A percentile compares a stretch with the other conserved stretches of the same genome.
phyloP scores from a whole-genome alignment of 2,113 vertebrate species.

The Corythaeola cristata region DNA sequence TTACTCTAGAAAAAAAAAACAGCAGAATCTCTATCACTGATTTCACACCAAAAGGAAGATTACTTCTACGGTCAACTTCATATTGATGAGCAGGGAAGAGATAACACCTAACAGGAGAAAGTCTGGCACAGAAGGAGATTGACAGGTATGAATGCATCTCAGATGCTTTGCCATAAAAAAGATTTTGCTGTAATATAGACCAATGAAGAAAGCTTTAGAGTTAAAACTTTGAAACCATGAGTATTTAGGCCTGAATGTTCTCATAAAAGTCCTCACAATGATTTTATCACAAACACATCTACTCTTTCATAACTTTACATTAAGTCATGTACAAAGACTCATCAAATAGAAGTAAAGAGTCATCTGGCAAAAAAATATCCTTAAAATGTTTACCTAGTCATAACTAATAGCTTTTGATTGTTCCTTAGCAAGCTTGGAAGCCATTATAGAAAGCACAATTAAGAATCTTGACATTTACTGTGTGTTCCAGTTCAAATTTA shows the following conservation, averaged over 20 bases:
- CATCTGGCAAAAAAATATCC: slow-evolving; percentile 59
- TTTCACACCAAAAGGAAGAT: background rate
- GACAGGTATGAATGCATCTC: background rate
- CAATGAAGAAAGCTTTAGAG: background rate
- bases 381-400: slow-evolving; percentile 79
- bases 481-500: slow-evolving; percentile 73
- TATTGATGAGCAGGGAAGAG: background rate
- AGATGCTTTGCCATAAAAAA: background rate
- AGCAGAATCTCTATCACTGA: background rate
- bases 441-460: slow-evolving; percentile 75
- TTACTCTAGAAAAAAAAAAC: background rate
- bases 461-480: slow-evolving; percentile 81
- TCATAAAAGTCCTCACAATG: background rate
- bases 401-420: slow-evolving; percentile 80
- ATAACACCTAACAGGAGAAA: background rate
- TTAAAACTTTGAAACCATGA: background rate
- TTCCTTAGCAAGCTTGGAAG: slow-evolving; percentile 75
- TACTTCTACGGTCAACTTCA: background rate
- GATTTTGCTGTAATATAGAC: background rate
- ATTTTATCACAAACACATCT: slow-evolving; percentile 65
- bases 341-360: slow-evolving; percentile 73
- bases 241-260: background rate
- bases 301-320: slow-evolving; percentile 69
- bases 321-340: slow-evolving; percentile 58
- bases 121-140: background rate